Evolutionary conservation across 2,888 invertebrate genomes (phyloP), one percentile per base, ranked within the genome.

Genomic region (Eupithecia pulchellata): DNA sequence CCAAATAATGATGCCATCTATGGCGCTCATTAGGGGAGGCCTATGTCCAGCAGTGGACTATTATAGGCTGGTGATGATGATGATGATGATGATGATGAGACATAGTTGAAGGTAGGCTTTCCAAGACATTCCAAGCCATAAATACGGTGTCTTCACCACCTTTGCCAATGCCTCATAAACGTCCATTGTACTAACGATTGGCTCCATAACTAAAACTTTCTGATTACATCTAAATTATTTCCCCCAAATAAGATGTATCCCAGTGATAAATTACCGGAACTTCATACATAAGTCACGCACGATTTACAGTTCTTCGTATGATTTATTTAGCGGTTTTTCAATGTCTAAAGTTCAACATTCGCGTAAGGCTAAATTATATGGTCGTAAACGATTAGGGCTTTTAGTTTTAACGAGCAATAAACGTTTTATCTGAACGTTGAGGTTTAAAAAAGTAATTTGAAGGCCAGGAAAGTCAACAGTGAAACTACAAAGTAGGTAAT

Each of bases 301-400:
- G 32, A 58, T 6, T 27, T 20, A 63, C 55, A 17, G 34, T 34
- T 8, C 29, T n/a, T n/a, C 52, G 29, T 30, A 60, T 60, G 32
- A 58, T 66, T 63, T 39, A 67, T 36, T 30, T 32, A 30, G 62
- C 52, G 65, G 42, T 52, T 52, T 36, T 66, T 47, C 73, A 69
- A 75, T 64, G 66, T 14, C 32, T 64, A 5, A 42, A 65, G 73
- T 71, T 74, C 71, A 74, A 74, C 42, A 70, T 66, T 52, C 68
- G 65, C 57, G 27, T 63, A 60, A 69, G 64, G 69, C 66, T 72
- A 34, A 42, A 67, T 67, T 67, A 29, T 63, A 60, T 47, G 47
- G 69, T 68, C 73, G 65, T 73, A 64, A 70, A 73, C 58, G 65
- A 62, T 70, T 73, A 68, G 67, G 58, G 66, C 52, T 63, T 65